Evolutionary conservation across 2,113 vertebrate genomes (phyloP).

Genomic region (Paramisgurnus dabryanus): DNA sequence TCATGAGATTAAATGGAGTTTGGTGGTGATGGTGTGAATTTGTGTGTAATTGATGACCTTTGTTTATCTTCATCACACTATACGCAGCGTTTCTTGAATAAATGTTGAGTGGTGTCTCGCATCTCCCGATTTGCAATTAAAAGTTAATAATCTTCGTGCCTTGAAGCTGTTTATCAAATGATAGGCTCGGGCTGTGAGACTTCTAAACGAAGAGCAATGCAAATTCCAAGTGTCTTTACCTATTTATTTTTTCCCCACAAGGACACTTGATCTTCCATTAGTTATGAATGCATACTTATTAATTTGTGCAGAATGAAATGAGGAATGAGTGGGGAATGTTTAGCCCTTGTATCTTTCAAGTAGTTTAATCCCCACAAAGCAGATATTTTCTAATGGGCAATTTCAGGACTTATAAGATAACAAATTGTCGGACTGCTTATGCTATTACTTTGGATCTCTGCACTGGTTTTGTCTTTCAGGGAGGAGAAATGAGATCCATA

Average conservation of each 20-base stretch:
- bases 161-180: constrained; percentile 47
- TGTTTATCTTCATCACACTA: constrained; percentile 44
- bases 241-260: constrained; percentile 52
- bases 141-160: constrained; percentile 56
- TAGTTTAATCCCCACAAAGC: constrained; percentile 51
- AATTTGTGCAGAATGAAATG: constrained; percentile 38
- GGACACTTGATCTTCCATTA: constrained; percentile 45
- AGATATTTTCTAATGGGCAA: constrained; percentile 57
- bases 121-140: constrained; percentile 51
- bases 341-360: constrained; percentile 29
- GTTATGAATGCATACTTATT: constrained; percentile 44
- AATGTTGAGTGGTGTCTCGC: constrained; percentile 8
- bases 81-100: background rate
- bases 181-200: constrained; percentile 14
- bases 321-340: constrained; percentile 34
- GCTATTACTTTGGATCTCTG: constrained; percentile 49
- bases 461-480: constrained; percentile 39
- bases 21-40: background rate
- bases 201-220: background rate
- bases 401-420: constrained; percentile 53
- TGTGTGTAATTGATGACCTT: constrained; percentile 15
- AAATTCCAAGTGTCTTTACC: constrained; percentile 27
- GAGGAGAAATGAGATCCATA: constrained; percentile 28
- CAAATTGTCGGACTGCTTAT: constrained; percentile 33
- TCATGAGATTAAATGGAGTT: background rate